Conservation (phyloP, 1,140 invertebrate genomes). For the Trissolcus basalis region DNA sequence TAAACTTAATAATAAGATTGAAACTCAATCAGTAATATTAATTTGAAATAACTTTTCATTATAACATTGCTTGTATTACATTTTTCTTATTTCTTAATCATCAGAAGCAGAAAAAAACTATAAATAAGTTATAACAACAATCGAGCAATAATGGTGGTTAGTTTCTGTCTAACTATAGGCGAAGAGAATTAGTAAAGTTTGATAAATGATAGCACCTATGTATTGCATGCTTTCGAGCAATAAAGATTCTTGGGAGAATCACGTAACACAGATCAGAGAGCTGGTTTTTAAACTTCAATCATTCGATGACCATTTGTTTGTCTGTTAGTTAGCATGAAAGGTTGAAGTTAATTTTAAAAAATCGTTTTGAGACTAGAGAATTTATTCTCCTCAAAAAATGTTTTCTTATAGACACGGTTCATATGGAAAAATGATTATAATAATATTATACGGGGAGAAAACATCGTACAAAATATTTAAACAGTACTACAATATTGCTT, state of each 20-base stretch:
- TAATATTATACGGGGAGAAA: too few relatives aligned
- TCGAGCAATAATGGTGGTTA: slow-evolving; percentile 31
- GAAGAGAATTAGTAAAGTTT: slow-evolving; percentile 46
- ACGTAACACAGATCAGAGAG: slow-evolving; percentile 34
- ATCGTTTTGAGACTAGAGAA: neutral
- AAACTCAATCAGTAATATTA: too few relatives aligned
- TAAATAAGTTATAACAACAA: slow-evolving; percentile 33
- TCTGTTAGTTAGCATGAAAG: slow-evolving; percentile 15
- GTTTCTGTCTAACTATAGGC: slow-evolving; percentile 28
- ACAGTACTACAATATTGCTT: too few relatives aligned
- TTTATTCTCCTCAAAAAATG: too few relatives aligned
- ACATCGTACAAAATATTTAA: too few relatives aligned
- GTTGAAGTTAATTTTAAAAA: neutral
- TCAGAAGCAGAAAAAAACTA: slow-evolving; percentile 8
- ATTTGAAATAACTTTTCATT: too few relatives aligned
- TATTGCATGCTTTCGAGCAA: slow-evolving; percentile 51
- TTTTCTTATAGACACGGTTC: too few relatives aligned
- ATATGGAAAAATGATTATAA: too few relatives aligned
- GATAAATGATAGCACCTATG: slow-evolving; percentile 53
- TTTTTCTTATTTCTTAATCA: neutral
- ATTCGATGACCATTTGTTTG: slow-evolving; percentile 43
- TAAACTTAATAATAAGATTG: too few relatives aligned
- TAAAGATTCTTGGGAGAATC: slow-evolving; percentile 44
- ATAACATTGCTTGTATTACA: too few relatives aligned
- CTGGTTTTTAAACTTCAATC: slow-evolving; percentile 37